Evolutionary conservation across 2,113 vertebrate species (phyloP), one percentile per base, ranked within the genome.

Genomic region (Nesogale talazaci): DNA sequence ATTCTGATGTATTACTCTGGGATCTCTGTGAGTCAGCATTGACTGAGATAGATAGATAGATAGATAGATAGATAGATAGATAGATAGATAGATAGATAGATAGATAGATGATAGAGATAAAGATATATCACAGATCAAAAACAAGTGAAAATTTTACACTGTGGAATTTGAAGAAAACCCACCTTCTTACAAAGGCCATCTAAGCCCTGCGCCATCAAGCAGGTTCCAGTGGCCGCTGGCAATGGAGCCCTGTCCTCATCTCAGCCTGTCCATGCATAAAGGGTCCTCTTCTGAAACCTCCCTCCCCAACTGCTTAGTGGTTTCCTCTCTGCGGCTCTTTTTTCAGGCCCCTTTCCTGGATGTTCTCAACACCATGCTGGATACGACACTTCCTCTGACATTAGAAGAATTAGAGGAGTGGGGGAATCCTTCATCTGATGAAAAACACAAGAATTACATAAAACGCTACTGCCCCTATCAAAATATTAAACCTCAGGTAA

Each of bases 401-500:
- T 56, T 97, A 74, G 99, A 99, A 97, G 99, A 99, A 95, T 97
- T 98, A 93, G 99, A 99, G 83, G 99, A 99, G 95, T 99, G 99
- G 99, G 99, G 99, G 10, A 98, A 99, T 96, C 99, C 99, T 46
- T 92, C 98, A 46, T 96, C 96, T 92, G 97, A 99, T 96, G 96
- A 98, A 80, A 96, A 97, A 70, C 98, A 98, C 67, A 98, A 96
- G 96, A 97, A 97, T 59, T 97, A 97, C 96, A 99, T 99, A 95
- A 97, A 98, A 94, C 98, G 97, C 92, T 99, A 99, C 96, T 99
- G 99, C 94, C 99, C 99, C 31, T 98, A 98, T 95, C 97, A 98
- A 94, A 99, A 99, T 97, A 99, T 99, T 93, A 98, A 97, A 59
- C 97, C 99, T 96, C 99, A 99, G 99, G 99, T 99, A 98, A 95